Conservation (phyloP, 2,113 vertebrate species). For the Neodon shergylaensis region DNA sequence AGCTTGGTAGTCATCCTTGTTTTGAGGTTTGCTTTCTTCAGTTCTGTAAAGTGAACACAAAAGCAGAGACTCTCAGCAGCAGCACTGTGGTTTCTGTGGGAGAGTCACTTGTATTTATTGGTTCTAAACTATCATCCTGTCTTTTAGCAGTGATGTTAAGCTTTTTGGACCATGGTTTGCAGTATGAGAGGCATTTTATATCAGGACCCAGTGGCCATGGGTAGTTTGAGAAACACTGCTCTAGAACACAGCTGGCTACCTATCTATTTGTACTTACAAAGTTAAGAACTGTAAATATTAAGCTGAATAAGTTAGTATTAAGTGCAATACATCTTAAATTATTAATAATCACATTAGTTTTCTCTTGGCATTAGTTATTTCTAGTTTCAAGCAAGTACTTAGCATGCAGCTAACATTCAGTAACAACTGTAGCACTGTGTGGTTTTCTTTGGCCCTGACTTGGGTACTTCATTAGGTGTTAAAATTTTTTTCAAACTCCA, state of each 20-base stretch:
- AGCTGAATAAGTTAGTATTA: background rate
- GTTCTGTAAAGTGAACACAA: slow-evolving; percentile 84
- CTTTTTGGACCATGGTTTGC: background rate
- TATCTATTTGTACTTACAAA: slow-evolving; percentile 34
- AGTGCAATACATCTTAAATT: slow-evolving; percentile 28
- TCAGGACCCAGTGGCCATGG: background rate
- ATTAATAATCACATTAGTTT: slow-evolving; percentile 2
- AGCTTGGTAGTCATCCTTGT: slow-evolving; percentile 87
- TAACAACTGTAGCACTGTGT: background rate
- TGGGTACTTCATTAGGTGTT: slow-evolving; percentile 40
- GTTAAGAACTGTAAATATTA: background rate
- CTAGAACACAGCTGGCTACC: slow-evolving; percentile 14
- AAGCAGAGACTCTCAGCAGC: slow-evolving; percentile 59
- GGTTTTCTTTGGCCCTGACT: slow-evolving; percentile 37
- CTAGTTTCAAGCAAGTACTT: slow-evolving; percentile 31
- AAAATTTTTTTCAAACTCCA: slow-evolving; percentile 12
- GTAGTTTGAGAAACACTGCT: background rate
- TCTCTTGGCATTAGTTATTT: slow-evolving; percentile 22
- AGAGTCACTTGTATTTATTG: slow-evolving; percentile 15
- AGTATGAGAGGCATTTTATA: slow-evolving; percentile 4
- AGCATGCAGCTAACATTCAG: background rate
- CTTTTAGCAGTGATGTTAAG: slow-evolving; percentile 8
- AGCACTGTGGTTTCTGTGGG: slow-evolving; percentile 2
- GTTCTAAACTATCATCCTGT: background rate
- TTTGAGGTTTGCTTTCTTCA: slow-evolving; percentile 82